phyloP scores from a whole-genome alignment of 2,113 vertebrate genomes.

The Callionymus lyra region DNA sequence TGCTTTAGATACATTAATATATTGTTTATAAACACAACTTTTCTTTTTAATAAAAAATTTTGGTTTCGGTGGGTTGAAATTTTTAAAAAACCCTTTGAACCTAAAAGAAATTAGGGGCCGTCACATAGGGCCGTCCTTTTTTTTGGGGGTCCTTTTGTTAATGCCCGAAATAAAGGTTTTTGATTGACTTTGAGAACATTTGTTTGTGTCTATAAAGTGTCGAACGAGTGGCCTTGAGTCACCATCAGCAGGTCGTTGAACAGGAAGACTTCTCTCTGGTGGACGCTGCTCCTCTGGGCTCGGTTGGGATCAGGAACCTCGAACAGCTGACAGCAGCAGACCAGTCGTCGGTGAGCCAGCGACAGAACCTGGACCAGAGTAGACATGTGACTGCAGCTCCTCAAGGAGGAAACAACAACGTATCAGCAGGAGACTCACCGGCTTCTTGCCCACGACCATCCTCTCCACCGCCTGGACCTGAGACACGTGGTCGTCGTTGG shows the following conservation, averaged over 20 bases:
- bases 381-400: too few relatives aligned
- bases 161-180: too few relatives aligned
- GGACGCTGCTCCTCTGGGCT: slow-evolving; percentile 81
- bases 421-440: slow-evolving; percentile 61
- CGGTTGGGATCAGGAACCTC: slow-evolving; percentile 91
- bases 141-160: too few relatives aligned
- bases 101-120: too few relatives aligned
- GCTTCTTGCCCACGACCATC: slow-evolving; percentile 95
- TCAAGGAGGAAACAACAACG: too few relatives aligned
- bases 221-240: slow-evolving; percentile 9
- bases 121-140: too few relatives aligned
- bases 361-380: slow-evolving; percentile 73
- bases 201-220: background rate
- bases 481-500: slow-evolving; percentile 94
- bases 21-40: too few relatives aligned
- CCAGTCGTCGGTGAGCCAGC: slow-evolving; percentile 83
- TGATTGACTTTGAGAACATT: too few relatives aligned
- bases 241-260: slow-evolving; percentile 97
- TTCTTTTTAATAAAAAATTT: too few relatives aligned
- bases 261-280: slow-evolving; percentile 94
- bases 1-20: too few relatives aligned
- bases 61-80: too few relatives aligned
- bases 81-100: too few relatives aligned
- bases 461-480: slow-evolving; percentile 93
- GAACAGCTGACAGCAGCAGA: slow-evolving; percentile 92